Evolutionary conservation across 2,888 invertebrate species (phyloP), one percentile per base, ranked within the genome.

Genomic region (Charanyca ferruginea): DNA sequence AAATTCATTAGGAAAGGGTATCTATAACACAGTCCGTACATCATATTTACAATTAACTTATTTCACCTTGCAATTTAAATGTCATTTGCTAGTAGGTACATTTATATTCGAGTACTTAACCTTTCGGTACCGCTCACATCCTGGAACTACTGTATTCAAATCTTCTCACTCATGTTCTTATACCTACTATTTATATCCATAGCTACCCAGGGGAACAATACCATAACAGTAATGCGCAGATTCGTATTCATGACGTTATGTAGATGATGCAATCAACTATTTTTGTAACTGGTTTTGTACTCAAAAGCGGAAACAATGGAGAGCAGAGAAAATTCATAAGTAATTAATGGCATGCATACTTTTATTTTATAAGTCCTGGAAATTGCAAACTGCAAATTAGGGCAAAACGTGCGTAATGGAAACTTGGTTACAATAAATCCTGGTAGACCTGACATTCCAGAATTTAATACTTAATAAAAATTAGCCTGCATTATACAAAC

Each of bases 121-220:
- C 66, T 80, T 69, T 78, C 55, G 49, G 47, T 68, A 70, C 52
- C 51, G 54, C 69, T 77, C 49, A 79, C 77, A 82, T 85, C 81
- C 81, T 81, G 78, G 23, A 22, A 28, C 6, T 11, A 28, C n/a
- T n/a, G 4, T 35, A 44, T 53, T 45, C 2, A 48, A 61, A 45
- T 35, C 16, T 41, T 6, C 35, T 38, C 22, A 20, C 42, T 18
- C 41, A 28, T 18, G 3, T 61, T 54, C 23, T 35, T 42, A 28
- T 55, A 54, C 35, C 18, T 23, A 52, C 38, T 47, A 55, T 38
- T 7, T 32, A 28, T 48, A 64, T 35, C 32, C 32, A 18, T 53
- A 41, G n/a, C 23, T 58, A 51, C 58, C 41, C 32, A 45, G n/a
- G 41, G 28, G 51, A 66, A 77, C 78, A 73, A 77, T 63, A 49